These are phyloP conservation scores for Dromas ardeola DNA, from an alignment of 2,113 vertebrate genomes.

Conservation along the genomic window DNA sequence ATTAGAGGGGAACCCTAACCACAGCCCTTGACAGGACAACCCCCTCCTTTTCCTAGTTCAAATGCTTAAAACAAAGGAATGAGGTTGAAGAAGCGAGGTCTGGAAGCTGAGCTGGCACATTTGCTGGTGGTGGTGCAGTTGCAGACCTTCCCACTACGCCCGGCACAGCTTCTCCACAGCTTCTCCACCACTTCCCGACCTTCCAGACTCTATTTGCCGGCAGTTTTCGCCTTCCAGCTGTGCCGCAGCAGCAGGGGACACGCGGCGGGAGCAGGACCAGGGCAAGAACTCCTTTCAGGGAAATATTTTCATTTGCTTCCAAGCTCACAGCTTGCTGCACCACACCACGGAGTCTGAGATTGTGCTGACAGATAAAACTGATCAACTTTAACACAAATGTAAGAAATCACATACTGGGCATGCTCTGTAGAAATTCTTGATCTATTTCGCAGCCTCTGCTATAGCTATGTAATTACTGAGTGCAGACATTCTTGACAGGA, in stretches of 20 bases:
- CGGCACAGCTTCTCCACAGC: neutral
- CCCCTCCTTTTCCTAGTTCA: neutral
- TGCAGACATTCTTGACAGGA: rapidly evolving
- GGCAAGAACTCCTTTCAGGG: neutral
- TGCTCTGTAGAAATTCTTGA: rapidly evolving
- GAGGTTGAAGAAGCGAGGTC: neutral
- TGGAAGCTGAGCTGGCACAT: neutral
- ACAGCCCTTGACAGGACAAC: neutral
- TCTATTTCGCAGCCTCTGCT: neutral
- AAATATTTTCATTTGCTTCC: neutral
- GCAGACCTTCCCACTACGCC: neutral
- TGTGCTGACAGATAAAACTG: neutral
- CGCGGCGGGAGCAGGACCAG: neutral
- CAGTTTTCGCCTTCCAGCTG: neutral
- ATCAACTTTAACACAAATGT: neutral
- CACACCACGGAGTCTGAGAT: rapidly evolving
- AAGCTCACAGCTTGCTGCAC: neutral
- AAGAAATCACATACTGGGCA: neutral
- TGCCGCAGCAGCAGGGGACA: rapidly evolving
- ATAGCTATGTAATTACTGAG: neutral
- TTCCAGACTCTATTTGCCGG: rapidly evolving
- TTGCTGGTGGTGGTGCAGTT: neutral
- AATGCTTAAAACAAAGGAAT: rapidly evolving
- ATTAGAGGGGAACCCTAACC: neutral
- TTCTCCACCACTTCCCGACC: no score